These are phyloP conservation scores for Callaeas wilsoni DNA, from an alignment of 2,113 vertebrate genomes.

Conservation along the genomic window DNA sequence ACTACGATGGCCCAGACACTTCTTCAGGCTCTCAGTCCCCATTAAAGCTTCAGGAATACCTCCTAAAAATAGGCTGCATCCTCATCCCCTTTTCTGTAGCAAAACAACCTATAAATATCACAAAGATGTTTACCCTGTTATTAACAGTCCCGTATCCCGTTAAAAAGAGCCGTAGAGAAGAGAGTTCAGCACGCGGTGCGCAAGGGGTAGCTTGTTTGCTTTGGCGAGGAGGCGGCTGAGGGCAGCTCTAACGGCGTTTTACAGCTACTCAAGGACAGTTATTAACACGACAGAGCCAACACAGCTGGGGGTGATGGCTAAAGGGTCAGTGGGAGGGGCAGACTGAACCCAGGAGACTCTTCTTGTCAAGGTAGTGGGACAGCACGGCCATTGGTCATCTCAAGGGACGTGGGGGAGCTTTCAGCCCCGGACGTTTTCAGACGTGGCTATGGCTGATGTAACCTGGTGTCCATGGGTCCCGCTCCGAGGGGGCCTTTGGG, in stretches of 20 bases:
- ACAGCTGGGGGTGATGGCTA: neutral
- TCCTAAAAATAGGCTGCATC: neutral
- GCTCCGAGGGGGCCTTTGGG: slow-evolving; percentile 3
- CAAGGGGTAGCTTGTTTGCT: neutral
- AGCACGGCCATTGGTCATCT: neutral
- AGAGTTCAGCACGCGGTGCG: neutral
- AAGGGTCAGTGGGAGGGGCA: neutral
- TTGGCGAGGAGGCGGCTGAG: neutral
- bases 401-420: too few species aligned
- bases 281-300: too few species aligned
- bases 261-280: neutral
- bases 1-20: neutral
- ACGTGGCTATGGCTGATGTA: neutral
- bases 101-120: neutral
- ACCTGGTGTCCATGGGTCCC: neutral
- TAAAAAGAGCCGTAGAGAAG: neutral
- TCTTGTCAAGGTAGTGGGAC: neutral
- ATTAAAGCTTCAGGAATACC: neutral
- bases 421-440: neutral
- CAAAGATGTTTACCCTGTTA: neutral
- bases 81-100: neutral
- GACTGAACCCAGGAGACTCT: neutral
- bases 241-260: neutral
- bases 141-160: neutral
- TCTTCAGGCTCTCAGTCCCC: neutral